Evolutionary conservation across 2,113 vertebrate genomes (phyloP).

Genomic region (Hyaena hyaena): DNA sequence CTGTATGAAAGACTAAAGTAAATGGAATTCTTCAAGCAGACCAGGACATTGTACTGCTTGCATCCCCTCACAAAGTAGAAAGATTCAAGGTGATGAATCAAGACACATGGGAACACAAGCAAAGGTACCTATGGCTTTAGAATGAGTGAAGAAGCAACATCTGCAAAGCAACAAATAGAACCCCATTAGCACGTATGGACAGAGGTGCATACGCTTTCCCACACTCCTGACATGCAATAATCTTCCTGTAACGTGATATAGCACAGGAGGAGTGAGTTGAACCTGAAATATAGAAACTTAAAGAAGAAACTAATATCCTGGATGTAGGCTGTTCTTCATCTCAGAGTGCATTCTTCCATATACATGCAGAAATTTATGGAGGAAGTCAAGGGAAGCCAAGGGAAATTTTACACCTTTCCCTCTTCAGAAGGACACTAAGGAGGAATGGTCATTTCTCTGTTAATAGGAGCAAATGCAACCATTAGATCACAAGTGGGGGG

Average conservation of each 20-base stretch:
- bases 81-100: not conserved
- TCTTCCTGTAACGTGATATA: not conserved
- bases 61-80: not conserved
- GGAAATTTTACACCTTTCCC: not conserved
- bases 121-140: not conserved
- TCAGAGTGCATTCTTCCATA: not conserved
- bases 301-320: not conserved
- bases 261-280: not conserved
- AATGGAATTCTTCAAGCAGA: not conserved
- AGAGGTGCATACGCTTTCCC: not conserved
- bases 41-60: not conserved
- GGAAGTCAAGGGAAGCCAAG: not conserved
- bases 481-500: not conserved
- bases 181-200: not conserved
- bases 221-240: not conserved
- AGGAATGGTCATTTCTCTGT: not conserved
- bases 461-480: not conserved
- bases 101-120: not conserved
- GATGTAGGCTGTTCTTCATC: not conserved
- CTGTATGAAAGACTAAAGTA: not conserved
- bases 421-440: not conserved
- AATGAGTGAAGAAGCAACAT: not conserved
- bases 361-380: not conserved
- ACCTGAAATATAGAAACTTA: not conserved
- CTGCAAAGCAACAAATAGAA: not conserved